Evolutionary conservation across 2,113 vertebrate species (phyloP), one percentile per base, ranked within the genome.

Genomic region (Candoia aspera): DNA sequence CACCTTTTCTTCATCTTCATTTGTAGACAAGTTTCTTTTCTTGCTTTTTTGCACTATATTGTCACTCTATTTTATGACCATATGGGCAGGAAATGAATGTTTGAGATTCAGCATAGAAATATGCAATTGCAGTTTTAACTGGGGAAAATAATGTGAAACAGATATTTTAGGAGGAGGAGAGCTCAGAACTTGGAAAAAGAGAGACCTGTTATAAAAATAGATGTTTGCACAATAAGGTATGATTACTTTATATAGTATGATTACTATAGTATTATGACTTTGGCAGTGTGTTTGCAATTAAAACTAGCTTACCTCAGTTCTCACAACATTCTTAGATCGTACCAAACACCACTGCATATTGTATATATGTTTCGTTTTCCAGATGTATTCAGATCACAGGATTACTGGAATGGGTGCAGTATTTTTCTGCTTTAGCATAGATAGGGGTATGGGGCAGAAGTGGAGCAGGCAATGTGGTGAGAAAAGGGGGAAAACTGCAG

Each of bases 41-140:
- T 68, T 95, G 94, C 90, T 94, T 87, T 93, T 93, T 95, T 94
- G 84, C 89, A 90, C 92, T 86, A 57, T 93, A 94, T 92, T 95
- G 93, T 96, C 96, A 95, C 86, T 10, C 24, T 92, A 64, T 92
- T 95, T 94, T 83, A 86, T 93, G 92, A 58, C 95, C 96, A 96
- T 95, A 97, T 95, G 91, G 93, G 23, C 95, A 95, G 95, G 95
- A 96, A 97, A 96, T 95, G 95, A 92, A 93, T 94, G 84, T 91
- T 86, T 53, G 93, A 93, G 93, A 95, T 95, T 95, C 95, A 96
- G 95, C 96, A 92, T 94, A 92, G 85, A 97, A 97, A 95, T 96
- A 95, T 96, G 96, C 92, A 96, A 93, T n/a, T n/a, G 92, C 90
- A 79, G 92, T 94, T 97, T 96, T 95, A 96, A 96, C 95, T 86